Percentiles rank a stretch among this genome's conserved stretches.
Evolutionary conservation across 2,888 invertebrate genomes (phyloP).

Genomic region (Pyrocoelia pectoralis): DNA sequence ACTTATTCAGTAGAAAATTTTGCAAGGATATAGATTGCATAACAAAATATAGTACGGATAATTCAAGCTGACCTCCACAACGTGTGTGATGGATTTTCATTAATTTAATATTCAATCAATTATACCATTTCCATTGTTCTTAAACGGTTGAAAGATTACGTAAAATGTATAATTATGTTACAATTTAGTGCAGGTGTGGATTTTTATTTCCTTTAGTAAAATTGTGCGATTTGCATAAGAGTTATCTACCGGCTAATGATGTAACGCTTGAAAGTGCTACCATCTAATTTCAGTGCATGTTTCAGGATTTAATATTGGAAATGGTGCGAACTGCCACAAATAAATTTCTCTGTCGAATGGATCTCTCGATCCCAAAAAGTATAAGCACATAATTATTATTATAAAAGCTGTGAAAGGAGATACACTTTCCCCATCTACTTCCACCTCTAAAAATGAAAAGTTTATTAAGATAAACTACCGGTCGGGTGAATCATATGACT

Average conservation of each 20-base stretch:
- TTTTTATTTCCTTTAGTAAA: not conserved
- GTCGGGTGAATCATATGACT: conserved; percentile 2
- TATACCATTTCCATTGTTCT: conserved; percentile 1
- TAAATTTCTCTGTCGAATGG: not conserved
- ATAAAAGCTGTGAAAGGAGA: conserved; percentile 11
- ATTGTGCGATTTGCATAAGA: not conserved
- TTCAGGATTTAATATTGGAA: not conserved
- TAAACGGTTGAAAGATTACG: not conserved
- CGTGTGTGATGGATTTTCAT: not conserved
- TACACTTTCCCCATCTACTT: conserved; percentile 11
- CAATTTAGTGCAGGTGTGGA: conserved; percentile 8
- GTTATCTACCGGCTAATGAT: not conserved
- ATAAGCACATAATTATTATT: too few relatives aligned
- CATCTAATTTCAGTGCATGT: not conserved
- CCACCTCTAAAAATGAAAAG: conserved; percentile 8
- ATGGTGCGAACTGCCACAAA: not conserved
- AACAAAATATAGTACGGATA: not conserved
- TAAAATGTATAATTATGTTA: not conserved
- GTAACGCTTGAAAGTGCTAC: not conserved
- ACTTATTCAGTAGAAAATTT: too few relatives aligned
- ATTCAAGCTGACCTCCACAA: too few relatives aligned
- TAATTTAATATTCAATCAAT: not conserved
- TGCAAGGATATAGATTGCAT: not conserved
- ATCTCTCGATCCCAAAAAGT: not conserved
- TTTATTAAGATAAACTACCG: conserved; percentile 10